Base-by-base conservation (phyloP, 2,797 vertebrate species). In the Limnodromus scolopaceus region DNA sequence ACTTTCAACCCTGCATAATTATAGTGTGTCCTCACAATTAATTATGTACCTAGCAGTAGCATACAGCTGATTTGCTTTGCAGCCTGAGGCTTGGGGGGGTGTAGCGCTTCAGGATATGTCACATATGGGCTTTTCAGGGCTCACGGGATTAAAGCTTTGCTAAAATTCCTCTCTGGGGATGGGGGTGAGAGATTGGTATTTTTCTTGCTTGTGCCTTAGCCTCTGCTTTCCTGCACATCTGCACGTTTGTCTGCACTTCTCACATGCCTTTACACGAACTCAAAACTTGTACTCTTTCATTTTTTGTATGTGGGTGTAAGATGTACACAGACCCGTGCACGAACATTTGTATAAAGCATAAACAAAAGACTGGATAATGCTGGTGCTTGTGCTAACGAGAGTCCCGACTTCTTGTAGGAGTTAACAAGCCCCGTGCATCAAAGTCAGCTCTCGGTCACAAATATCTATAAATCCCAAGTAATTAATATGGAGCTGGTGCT, bases 181-280 rank as follows among this genome's bases (percentile, higher is more conserved):
- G 76, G 87, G 92, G 92, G 63, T 61, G 79, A 92, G 77, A 83
- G 84, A 6, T 38, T 13, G 25, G 28, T 90, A 38, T 89, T 96
- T 92, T 89, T 74, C 57, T 93, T 68, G 57, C 84, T 72, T 69
- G 76, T 95, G 95, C 92, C 88, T 55, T 36, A 30, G 78, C 78
- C 57, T 65, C 41, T 61, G 89, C 89, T 60, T 84, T 61, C 91
- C 95, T 93, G 91, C 55, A 63, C 66, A 49, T 84, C 91, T 72
- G 94, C 96, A 96, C 86, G 77, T 93, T 94, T 94, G 65, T 10
- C 87, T 88, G 87, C 76, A 3, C 93, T 66, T 54, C 95, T 71
- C 94, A 41, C 91, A 91, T 94, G 95, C 93, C 93, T 95, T 96
- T 85, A 96, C 91, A 96, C 84, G 94, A 97, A 71, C 92, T 93